A percentile compares a stretch with the other conserved stretches of the same genome.
Conservation (phyloP, 2,888 invertebrate genomes). For the Leptopterna dolabrata region DNA sequence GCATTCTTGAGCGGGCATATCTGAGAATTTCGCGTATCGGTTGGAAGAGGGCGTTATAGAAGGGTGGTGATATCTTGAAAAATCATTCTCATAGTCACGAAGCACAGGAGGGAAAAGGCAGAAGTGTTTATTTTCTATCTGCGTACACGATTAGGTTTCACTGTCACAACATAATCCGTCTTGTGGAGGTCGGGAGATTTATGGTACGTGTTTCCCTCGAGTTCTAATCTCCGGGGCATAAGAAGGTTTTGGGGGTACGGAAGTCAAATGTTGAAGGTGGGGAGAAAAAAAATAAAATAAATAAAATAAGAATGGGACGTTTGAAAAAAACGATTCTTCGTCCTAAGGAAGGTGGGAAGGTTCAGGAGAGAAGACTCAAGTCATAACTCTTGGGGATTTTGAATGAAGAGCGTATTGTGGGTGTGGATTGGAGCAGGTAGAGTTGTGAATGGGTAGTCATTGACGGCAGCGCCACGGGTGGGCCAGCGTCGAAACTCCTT, state of each 20-base stretch:
- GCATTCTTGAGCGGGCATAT: neutral
- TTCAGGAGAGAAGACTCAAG: slow-evolving; percentile 12
- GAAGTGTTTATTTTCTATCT: neutral
- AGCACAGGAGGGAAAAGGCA: neutral
- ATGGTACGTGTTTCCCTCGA: neutral
- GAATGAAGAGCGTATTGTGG: slow-evolving; percentile 17
- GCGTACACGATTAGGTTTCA: neutral
- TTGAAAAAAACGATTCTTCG: neutral
- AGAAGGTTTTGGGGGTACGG: neutral
- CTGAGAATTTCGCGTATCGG: neutral
- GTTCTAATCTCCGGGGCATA: neutral
- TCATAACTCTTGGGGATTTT: slow-evolving; percentile 41
- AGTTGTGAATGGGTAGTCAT: neutral
- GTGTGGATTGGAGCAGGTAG: neutral
- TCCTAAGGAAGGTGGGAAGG: neutral
- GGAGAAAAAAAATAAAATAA: neutral
- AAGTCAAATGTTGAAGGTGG: neutral
- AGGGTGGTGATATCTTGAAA: neutral
- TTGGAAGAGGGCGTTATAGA: neutral
- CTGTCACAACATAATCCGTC: slow-evolving; percentile 3
- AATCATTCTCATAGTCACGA: neutral
- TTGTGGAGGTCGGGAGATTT: neutral
- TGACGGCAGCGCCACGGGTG: neutral
- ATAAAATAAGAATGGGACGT: neutral
- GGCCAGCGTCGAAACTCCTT: neutral